Conservation (phyloP, 2,797 vertebrate genomes). For the Hippopotamyrus pictus region DNA sequence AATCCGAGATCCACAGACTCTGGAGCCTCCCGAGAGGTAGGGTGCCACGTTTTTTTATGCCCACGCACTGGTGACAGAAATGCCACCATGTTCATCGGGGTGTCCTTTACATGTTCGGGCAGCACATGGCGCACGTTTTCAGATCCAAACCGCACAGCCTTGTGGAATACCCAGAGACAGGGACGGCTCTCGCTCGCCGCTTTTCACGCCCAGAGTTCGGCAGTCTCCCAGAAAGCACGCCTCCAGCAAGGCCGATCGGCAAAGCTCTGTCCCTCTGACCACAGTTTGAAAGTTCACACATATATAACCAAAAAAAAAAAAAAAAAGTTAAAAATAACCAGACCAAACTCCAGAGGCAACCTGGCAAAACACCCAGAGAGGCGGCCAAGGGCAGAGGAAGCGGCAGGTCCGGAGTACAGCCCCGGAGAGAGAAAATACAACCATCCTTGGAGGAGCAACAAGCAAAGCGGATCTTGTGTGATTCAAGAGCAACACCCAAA, state of each 20-base stretch:
- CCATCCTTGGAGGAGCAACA: neutral
- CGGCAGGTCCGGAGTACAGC: neutral
- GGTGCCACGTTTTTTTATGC: neutral
- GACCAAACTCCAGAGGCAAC: neutral
- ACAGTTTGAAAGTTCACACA: neutral
- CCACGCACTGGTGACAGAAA: neutral
- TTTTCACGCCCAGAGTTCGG: neutral
- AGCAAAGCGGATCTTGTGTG: neutral
- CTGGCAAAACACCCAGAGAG: neutral
- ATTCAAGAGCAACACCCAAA: neutral
- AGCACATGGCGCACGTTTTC: neutral
- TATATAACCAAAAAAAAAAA: neutral
- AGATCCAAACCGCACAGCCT: neutral
- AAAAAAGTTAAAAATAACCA: conserved; percentile 4
- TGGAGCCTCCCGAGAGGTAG: neutral
- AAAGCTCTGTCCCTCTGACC: neutral
- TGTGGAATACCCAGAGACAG: neutral
- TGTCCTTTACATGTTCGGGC: neutral
- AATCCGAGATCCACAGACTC: neutral
- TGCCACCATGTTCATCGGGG: neutral
- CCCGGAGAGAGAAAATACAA: neutral
- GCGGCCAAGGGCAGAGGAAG: neutral
- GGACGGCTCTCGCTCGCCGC: neutral
- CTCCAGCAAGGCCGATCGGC: neutral
- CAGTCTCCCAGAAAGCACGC: neutral